Evolutionary conservation across 2,888 invertebrate species (phyloP).

Genomic region (Adelognathus sp.): DNA sequence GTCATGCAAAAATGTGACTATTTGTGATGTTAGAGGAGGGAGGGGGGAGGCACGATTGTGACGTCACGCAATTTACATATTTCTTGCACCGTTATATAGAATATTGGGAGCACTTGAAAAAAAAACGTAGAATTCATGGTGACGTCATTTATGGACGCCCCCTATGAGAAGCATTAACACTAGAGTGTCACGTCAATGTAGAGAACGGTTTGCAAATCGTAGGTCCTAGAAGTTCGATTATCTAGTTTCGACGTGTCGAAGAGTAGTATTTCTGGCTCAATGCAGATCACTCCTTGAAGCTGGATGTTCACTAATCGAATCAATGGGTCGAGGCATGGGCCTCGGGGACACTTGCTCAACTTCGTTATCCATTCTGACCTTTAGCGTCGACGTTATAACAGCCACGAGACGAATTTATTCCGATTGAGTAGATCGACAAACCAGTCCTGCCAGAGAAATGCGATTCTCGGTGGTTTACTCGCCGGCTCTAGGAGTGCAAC

Average conservation of each 20-base stretch:
- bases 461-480: not conserved
- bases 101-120: too few relatives aligned
- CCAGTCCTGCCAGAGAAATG: conserved; percentile 7
- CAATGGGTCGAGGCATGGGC: not conserved
- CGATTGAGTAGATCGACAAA: not conserved
- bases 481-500: not conserved
- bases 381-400: not conserved
- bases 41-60: too few relatives aligned
- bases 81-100: too few relatives aligned
- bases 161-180: not conserved
- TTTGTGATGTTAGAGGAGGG: too few relatives aligned
- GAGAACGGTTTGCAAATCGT: not conserved
- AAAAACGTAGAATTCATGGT: too few relatives aligned
- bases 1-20: too few relatives aligned
- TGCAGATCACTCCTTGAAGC: not conserved
- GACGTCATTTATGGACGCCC: too few relatives aligned
- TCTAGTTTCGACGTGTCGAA: not conserved
- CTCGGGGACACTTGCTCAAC: not conserved
- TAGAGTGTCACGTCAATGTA: too few relatives aligned
- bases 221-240: not conserved
- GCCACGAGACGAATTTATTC: not conserved
- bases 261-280: not conserved
- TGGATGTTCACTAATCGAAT: not conserved
- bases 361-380: not conserved
- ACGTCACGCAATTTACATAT: too few relatives aligned